phyloP scores from a whole-genome alignment of 2,888 invertebrate species.

The Morpho achilles region DNA sequence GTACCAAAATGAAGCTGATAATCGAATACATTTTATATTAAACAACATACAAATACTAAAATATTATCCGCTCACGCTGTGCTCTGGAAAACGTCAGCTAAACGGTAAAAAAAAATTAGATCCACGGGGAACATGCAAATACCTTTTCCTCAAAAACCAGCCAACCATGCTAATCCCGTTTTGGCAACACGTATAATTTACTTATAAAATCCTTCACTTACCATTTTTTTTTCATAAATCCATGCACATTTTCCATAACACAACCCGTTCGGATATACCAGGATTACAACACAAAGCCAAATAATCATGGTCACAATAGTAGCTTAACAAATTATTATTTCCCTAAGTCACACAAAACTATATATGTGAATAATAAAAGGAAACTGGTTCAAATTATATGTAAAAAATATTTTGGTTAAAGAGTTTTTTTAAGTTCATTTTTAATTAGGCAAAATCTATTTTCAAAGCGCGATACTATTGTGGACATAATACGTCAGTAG shows the following conservation, averaged over 20 bases:
- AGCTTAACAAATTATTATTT: conserved; percentile 8
- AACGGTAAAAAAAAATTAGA: conserved; percentile 5
- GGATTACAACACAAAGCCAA: conserved; percentile 37
- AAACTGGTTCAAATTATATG: too few species aligned
- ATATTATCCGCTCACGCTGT: conserved; percentile 52
- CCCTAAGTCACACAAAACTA: not conserved
- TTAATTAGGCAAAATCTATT: too few species aligned
- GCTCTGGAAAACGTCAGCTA: conserved; percentile 57
- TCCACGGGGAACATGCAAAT: conserved; percentile 11
- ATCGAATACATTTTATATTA: conserved; percentile 47
- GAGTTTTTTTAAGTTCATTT: too few species aligned
- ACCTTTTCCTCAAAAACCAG: conserved; percentile 9
- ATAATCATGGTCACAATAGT: conserved; percentile 8
- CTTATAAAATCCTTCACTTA: conserved; percentile 53
- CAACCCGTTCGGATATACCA: conserved; percentile 59
- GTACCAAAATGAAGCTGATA: conserved; percentile 43
- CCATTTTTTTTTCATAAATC: conserved; percentile 38
- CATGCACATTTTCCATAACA: conserved; percentile 74
- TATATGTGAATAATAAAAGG: too few species aligned
- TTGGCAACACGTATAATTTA: conserved; percentile 31
- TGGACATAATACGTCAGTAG: too few species aligned
- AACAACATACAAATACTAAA: conserved; percentile 40
- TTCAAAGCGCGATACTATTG: too few species aligned
- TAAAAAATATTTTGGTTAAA: too few species aligned
- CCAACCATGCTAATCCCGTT: conserved; percentile 23